These are phyloP conservation scores for Hemiprocne comata DNA, from an alignment of 2,113 vertebrate species.

Conservation along the genomic window DNA sequence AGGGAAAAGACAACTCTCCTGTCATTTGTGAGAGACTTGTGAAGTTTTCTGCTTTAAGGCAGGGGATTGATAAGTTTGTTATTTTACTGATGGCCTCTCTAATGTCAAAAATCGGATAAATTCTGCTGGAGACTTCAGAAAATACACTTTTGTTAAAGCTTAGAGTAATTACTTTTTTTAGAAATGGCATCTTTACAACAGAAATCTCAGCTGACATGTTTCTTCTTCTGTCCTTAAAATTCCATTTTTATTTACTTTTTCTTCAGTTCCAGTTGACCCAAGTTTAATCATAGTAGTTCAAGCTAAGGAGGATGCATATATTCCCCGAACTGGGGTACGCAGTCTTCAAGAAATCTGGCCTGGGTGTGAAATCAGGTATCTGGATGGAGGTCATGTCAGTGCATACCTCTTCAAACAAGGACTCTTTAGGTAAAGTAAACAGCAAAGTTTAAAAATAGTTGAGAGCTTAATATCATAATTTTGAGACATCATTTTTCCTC, in stretches of 20 bases:
- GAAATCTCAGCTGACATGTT: neutral
- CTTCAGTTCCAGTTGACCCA: conserved; percentile 92
- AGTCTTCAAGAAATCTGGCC: conserved; percentile 97
- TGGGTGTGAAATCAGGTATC: conserved; percentile 92
- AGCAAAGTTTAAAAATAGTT: neutral
- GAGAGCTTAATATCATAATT: neutral
- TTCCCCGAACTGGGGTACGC: conserved; percentile 93
- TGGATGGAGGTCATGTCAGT: conserved; percentile 94
- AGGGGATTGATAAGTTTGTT: neutral
- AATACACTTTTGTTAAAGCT: neutral
- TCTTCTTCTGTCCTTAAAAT: neutral
- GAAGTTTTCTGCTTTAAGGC: neutral
- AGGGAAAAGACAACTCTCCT: neutral
- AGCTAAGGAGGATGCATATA: conserved; percentile 95
- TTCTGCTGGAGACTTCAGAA: neutral
- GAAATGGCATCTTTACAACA: neutral
- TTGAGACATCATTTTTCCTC: neutral
- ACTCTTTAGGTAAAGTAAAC: conserved; percentile 86
- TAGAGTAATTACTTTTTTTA: neutral
- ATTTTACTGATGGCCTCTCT: neutral
- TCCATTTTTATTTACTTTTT: neutral
- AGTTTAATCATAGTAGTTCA: conserved; percentile 94
- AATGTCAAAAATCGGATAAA: neutral
- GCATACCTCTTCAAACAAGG: conserved; percentile 98
- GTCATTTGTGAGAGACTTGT: neutral